These are phyloP conservation scores for Toxonevra muliebris DNA, from an alignment of 2,888 invertebrate genomes.

Conservation along the genomic window DNA sequence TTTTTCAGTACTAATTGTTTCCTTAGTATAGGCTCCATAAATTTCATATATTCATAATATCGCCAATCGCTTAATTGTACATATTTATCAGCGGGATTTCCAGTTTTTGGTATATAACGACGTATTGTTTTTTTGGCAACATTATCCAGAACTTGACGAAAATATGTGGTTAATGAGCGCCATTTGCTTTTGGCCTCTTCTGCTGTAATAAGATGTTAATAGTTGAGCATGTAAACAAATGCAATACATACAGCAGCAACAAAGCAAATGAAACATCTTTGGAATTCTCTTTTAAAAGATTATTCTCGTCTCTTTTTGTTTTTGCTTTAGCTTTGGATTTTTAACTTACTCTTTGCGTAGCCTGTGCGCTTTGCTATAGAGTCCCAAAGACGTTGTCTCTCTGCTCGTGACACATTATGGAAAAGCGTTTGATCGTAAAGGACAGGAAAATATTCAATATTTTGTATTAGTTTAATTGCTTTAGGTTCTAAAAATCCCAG, in stretches of 20 bases:
- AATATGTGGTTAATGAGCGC: constrained; percentile 35
- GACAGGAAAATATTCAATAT: constrained; percentile 18
- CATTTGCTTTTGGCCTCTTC: constrained; percentile 40
- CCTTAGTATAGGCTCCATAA: constrained; percentile 37
- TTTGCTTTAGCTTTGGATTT: not conserved
- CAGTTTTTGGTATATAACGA: constrained; percentile 39
- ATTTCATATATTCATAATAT: constrained; percentile 38
- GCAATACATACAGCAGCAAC: too few species aligned
- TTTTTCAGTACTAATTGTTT: constrained; percentile 31
- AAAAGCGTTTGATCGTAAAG: constrained; percentile 13
- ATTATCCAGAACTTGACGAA: constrained; percentile 36
- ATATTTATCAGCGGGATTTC: constrained; percentile 37
- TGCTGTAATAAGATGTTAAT: constrained; percentile 22
- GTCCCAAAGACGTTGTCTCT: constrained; percentile 38
- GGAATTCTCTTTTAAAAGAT: constrained; percentile 3
- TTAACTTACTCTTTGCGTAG: constrained; percentile 37
- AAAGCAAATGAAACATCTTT: too few species aligned
- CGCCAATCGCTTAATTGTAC: constrained; percentile 40
- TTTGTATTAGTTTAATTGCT: constrained; percentile 15
- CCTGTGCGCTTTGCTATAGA: constrained; percentile 33
- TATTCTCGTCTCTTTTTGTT: not conserved
- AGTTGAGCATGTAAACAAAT: too few species aligned
- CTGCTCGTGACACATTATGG: constrained; percentile 21
- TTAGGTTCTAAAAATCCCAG: constrained; percentile 8
- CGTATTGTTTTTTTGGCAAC: constrained; percentile 35